Percentiles rank a stretch among this genome's conserved stretches.
These are phyloP conservation scores for Drosophila repleta DNA, from an alignment of 1,140 invertebrate genomes.

Conservation along the genomic window DNA sequence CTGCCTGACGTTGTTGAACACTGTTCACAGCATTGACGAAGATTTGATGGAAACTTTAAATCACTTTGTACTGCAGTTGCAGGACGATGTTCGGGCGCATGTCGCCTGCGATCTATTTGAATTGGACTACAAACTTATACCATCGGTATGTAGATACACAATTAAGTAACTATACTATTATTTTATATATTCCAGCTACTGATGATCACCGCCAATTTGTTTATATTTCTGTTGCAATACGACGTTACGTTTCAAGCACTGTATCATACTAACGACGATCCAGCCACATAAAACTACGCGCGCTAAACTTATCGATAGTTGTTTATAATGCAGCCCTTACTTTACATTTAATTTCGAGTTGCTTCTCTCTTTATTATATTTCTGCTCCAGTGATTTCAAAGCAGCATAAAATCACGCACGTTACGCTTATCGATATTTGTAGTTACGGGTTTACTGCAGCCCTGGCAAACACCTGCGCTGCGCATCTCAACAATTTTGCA, in stretches of 20 bases:
- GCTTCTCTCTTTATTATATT: too few relatives aligned
- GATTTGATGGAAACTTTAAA: conserved; percentile 50
- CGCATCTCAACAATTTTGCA: conserved; percentile 33
- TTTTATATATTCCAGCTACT: conserved; percentile 44
- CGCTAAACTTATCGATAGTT: conserved; percentile 16
- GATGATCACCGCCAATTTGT: conserved; percentile 60
- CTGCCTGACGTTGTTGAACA: conserved; percentile 43
- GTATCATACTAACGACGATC: conserved; percentile 12
- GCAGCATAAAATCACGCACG: background rate
- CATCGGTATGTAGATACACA: conserved; percentile 32
- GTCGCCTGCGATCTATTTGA: conserved; percentile 51
- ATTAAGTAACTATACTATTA: background rate
- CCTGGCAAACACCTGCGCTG: conserved; percentile 18
- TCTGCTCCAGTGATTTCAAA: too few relatives aligned
- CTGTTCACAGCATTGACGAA: background rate
- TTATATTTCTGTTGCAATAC: conserved; percentile 77
- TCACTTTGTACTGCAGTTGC: conserved; percentile 53
- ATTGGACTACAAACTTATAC: conserved; percentile 55
- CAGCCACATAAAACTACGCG: background rate
- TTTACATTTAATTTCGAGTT: too few relatives aligned
- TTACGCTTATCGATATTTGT: background rate
- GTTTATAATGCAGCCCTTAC: conserved; percentile 13
- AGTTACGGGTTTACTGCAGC: conserved; percentile 3
- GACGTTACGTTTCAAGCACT: conserved; percentile 74
- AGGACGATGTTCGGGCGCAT: conserved; percentile 43